Conservation (phyloP, 2,113 vertebrate genomes). For the Notarius lentiginosus region DNA sequence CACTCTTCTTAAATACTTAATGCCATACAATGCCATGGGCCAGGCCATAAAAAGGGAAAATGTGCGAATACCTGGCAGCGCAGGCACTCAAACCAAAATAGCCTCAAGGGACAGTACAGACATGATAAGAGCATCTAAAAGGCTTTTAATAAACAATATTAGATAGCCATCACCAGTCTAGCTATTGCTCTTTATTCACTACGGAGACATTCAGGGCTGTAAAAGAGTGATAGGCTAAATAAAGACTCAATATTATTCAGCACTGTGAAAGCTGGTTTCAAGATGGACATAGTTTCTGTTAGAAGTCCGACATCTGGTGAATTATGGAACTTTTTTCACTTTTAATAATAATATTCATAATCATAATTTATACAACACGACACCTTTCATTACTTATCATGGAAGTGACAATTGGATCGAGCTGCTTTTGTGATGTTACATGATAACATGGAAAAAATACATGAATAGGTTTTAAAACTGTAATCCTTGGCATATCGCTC, state of each 20-base stretch:
- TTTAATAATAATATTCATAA: background rate
- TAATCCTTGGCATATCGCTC: background rate
- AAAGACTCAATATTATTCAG: conserved; percentile 28
- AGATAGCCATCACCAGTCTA: conserved; percentile 53
- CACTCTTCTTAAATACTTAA: conserved; percentile 69
- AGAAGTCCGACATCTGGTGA: background rate
- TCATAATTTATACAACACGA: conserved; percentile 11
- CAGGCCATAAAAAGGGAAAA: conserved; percentile 55
- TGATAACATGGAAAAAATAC: too few relatives aligned
- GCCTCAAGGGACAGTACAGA: conserved; percentile 40
- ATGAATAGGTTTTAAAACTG: background rate
- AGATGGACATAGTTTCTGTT: conserved; percentile 4
- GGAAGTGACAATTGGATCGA: background rate
- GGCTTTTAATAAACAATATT: conserved; percentile 61
- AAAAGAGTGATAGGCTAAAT: conserved; percentile 44
- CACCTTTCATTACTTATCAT: background rate
- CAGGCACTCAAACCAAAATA: conserved; percentile 56
- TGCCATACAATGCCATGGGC: conserved; percentile 63
- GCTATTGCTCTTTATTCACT: conserved; percentile 53
- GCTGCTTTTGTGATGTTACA: background rate
- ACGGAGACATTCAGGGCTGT: conserved; percentile 10
- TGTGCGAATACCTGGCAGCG: conserved; percentile 54
- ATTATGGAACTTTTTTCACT: background rate
- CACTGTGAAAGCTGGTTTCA: conserved; percentile 6
- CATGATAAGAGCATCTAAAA: conserved; percentile 56